These are phyloP conservation scores for Hormaphis cornu DNA, from an alignment of 1,140 invertebrate genomes.

Conservation along the genomic window DNA sequence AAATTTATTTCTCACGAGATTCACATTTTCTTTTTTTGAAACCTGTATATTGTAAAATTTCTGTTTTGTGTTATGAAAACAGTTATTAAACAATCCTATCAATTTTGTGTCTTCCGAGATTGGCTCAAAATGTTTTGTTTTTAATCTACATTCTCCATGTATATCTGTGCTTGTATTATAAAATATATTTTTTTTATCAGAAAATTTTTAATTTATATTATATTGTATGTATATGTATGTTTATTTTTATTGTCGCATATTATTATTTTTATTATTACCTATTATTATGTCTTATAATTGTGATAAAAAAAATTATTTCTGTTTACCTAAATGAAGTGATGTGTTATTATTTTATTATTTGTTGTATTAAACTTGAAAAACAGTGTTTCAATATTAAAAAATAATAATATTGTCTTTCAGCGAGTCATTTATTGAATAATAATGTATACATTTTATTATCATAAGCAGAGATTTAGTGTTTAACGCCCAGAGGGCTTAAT, in stretches of 20 bases:
- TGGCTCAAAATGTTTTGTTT: background rate
- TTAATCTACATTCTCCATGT: background rate
- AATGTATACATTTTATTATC: no score
- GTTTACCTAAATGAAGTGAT: background rate
- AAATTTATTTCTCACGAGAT: background rate
- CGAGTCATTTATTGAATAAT: no score
- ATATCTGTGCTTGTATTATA: slow-evolving; percentile 2
- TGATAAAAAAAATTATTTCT: slow-evolving; percentile 26
- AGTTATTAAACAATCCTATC: background rate
- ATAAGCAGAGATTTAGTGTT: no score
- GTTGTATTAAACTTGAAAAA: background rate
- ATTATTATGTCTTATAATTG: slow-evolving; percentile 27
- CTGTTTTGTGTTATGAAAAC: background rate
- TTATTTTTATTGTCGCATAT: background rate
- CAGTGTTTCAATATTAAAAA: no score
- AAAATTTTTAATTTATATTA: slow-evolving; percentile 1
- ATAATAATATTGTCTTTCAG: no score
- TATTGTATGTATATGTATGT: background rate
- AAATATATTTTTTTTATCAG: background rate
- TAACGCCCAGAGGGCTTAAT: no score
- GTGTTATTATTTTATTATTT: slow-evolving; percentile 2
- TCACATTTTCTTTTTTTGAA: background rate
- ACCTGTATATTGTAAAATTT: background rate
- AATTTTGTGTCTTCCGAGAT: slow-evolving; percentile 24
- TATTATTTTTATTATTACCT: no score